Evolutionary conservation across 2,113 vertebrate genomes (phyloP), one percentile per base, ranked within the genome.

Genomic region (Pyrgilauda ruficollis): DNA sequence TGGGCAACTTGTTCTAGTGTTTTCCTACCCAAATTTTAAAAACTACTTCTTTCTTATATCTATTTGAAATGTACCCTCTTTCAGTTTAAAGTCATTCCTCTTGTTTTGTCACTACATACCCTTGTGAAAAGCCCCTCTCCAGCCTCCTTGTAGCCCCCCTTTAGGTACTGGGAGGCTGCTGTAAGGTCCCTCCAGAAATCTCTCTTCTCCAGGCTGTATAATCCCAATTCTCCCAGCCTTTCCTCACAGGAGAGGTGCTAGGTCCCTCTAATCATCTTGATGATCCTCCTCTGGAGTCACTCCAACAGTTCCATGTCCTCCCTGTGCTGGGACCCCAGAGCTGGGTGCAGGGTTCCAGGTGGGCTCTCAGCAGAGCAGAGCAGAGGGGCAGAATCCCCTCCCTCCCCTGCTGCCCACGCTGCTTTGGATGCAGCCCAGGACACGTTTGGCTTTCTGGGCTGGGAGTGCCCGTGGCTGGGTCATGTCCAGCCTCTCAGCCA

Each of bases 291-390:
- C 27, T 74, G 37, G 10, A 20, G 5, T 15, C 12, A 0, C 4
- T 28, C 18, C 17, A 1, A 1, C 20, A 19, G 35, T 0, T 49
- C n/a, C 2, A 5, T 18, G 9, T 31, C 20, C 30, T 21, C 1
- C 10, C 59, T 33, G 7, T 39, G 27, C 44, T 15, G 52, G 41
- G 3, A 22, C 4, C 23, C 33, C 61, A 89, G 61, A 4, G 52
- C 52, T 89, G 52, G 67, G 1, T 44, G 68, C 68, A 67, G 77
- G 5, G 16, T 28, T 74, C 33, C 44, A 39, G 37, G 5, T 50
- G 61, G 35, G 43, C 3, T 66, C 43, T 73, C 31, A 22, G 0
- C 53, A 77, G 46, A 28, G 50, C 53, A 87, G 64, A 69, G 64
- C 30, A 80, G 50, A 67, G 77, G 46, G 61, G 6, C 46, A 82